Evolutionary conservation across 2,888 invertebrate genomes (phyloP), one percentile per base, ranked within the genome.

Genomic region (Apotomis turbidana): DNA sequence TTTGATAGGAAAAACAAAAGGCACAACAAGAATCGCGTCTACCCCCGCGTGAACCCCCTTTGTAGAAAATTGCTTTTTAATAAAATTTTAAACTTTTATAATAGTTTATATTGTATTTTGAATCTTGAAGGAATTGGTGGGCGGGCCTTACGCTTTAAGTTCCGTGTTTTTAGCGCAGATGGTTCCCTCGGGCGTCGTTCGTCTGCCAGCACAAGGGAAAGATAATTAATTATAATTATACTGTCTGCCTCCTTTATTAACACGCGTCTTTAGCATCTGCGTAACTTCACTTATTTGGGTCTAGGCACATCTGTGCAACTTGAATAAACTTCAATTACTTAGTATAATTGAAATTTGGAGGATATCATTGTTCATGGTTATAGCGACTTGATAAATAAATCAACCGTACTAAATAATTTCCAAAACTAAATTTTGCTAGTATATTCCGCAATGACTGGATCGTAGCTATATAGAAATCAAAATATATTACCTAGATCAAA

Each of bases 211-310:
- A 78, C 82, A 81, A 82, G 85, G 81, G 85, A 84, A 85, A 84
- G 83, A 87, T 89, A 89, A 90, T 89, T 90, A 90, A 91, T 90
- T 90, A 84, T 88, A 88, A 88, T 87, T 86, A 86, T 81, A 80
- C 85, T 84, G 86, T 84, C 87, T 87, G 78, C 78, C 80, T 84
- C 79, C 81, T 76, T 81, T 83, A 81, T 81, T 74, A 81, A 66
- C 71, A 58, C 54, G 63, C 72, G 72, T 72, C 72, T 63, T 72
- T 44, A 68, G 63, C 68, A 72, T 72, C 72, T 72, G 72, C 62
- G 54, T 59, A 59, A 59, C 12, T 69, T 70, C 13, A 55, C 60
- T 54, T 52, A 70, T 54, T 60, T 60, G 15, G 55, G 59, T 27
- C 54, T 55, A 62, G 51, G 60, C 38, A 52, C 54, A 64, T 68